Conservation (phyloP, 2,888 invertebrate species). For the Ommatoiulus sabulosus region DNA sequence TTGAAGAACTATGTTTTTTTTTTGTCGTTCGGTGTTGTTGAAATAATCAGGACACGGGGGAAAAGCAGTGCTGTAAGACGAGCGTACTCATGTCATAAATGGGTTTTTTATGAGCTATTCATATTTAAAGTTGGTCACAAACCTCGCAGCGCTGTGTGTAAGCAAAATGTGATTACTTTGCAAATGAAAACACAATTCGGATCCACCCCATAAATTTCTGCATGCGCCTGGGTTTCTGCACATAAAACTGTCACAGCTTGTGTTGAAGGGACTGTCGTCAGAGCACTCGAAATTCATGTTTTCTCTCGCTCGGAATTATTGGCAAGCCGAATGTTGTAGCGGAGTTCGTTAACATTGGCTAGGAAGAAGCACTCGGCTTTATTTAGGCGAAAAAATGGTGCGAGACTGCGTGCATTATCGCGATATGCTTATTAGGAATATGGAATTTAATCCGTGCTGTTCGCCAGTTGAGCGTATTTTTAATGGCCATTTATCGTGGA, state of each 20-base stretch:
- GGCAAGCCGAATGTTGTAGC: not conserved
- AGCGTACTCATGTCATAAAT: not conserved
- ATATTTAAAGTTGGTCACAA: conserved; percentile 38
- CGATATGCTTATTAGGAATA: not conserved
- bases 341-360: conserved; percentile 3
- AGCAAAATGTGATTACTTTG: not conserved
- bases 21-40: not conserved
- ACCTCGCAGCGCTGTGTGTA: not conserved
- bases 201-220: conserved; percentile 11
- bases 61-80: not conserved
- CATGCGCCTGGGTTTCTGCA: not conserved
- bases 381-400: not conserved
- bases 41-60: conserved; percentile 3
- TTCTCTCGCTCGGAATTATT: not conserved
- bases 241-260: not conserved
- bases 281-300: conserved; percentile 20
- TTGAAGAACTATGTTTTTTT: not conserved
- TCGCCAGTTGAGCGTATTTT: no score
- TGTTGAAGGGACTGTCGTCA: conserved; percentile 18
- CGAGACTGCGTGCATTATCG: not conserved
- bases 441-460: not conserved
- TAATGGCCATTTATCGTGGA: no score
- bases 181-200: conserved; percentile 31
- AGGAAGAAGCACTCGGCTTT: not conserved
- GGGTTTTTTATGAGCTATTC: conserved; percentile 36